Base-by-base conservation (phyloP, 2,888 invertebrate genomes). In the Xestia c-nigrum region DNA sequence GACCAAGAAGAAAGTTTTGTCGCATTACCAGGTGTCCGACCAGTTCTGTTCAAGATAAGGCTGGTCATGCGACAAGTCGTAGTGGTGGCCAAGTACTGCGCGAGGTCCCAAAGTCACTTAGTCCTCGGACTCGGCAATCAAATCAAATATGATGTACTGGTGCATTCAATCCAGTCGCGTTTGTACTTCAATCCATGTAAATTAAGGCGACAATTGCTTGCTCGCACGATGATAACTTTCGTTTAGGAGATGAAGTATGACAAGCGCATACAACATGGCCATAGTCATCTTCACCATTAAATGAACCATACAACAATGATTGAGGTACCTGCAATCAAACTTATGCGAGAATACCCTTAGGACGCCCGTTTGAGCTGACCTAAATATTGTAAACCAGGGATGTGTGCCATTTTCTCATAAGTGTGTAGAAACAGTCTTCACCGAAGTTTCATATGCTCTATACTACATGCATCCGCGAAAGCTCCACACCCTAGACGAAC, bases 401-500 rank as follows among this genome's bases (percentile, higher is more conserved):
- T 38, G 19, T 59, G 9, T 38, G 19, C 9, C 19, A 9, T 31
- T 5, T 38, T 31, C 4, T 19, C 61, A 61, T 19, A 38, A 1
- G 19, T 59, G 19, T 19, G 19, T 4, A 3, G 0, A 19, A 59
- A 31, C 19, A 59, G 59, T 31, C 5, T 9, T 3, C 10, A 38
- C 6, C 0, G 4, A 0, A 1, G 16, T 72, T 21, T 55, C 7
- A n/a, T 7, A 31, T 46, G 6, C 52, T 43, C 10, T 6, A 72
- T 14, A 9, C 5, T 3, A 12, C n/a, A 9, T 7, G 1, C 16
- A 2, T 21, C 43, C 68, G 77, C 61, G 5, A 12, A 5, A 67
- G 24, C 61, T 24, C 24, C 21, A 46, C 46, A 76, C 46, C 19
- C 4, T 77, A 24, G 12, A 61, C 77, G 21, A 16, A 12, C 21